Conservation (phyloP, 64 coral and sea anemone species). For the Stylophora pistillata region DNA sequence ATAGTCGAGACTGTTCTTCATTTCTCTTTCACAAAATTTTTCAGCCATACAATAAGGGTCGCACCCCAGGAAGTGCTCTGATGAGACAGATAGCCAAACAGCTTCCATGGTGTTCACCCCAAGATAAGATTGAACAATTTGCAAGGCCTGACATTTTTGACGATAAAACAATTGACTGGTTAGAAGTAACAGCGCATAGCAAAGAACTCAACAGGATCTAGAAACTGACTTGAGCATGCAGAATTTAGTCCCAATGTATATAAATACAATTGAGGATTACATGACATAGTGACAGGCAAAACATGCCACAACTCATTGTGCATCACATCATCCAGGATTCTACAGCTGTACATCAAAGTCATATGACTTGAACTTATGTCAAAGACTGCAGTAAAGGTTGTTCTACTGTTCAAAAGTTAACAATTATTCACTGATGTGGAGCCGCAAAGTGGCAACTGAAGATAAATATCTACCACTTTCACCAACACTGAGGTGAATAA, state of each 20-base stretch:
- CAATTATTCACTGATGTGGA: too few relatives aligned
- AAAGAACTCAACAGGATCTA: slow-evolving; percentile 66
- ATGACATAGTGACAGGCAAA: background rate
- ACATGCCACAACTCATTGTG: background rate
- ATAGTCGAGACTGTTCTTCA: background rate
- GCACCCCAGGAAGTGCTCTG: slow-evolving; percentile 69
- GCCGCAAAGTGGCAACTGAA: too few relatives aligned
- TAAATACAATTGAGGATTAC: background rate
- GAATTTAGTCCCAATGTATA: background rate
- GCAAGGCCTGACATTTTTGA: slow-evolving; percentile 82
- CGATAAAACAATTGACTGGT: slow-evolving; percentile 86
- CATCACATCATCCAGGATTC: background rate
- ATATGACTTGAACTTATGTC: too few relatives aligned
- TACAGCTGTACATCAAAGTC: too few relatives aligned
- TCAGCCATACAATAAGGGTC: slow-evolving; percentile 76
- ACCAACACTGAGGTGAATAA: too few relatives aligned
- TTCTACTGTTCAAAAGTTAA: too few relatives aligned
- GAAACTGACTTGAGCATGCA: too few relatives aligned
- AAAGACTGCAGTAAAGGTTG: too few relatives aligned
- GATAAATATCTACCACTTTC: too few relatives aligned
- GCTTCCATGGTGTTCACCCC: slow-evolving; percentile 70
- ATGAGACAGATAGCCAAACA: slow-evolving; percentile 84
- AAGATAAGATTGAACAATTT: slow-evolving; percentile 70
- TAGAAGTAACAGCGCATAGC: slow-evolving; percentile 74
- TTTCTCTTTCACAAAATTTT: background rate